Evolutionary conservation across 1,140 invertebrate genomes (phyloP), one percentile per base, ranked within the genome.

Genomic region (Hermatobates lingyangjiaoensis): DNA sequence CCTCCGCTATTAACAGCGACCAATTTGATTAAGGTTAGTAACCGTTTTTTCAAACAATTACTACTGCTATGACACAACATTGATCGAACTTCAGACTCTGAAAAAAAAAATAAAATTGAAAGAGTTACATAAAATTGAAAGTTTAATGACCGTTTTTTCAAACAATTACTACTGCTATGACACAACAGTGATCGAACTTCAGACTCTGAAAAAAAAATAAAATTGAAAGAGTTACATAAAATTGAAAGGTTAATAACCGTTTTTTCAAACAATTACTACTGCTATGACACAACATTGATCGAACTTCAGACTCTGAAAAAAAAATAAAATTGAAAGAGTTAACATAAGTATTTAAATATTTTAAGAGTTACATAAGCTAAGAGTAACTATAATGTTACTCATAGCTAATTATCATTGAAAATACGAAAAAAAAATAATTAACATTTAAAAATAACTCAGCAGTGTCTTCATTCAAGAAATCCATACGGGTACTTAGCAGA

Each of bases 291-390:
- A 53, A 25, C 45, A 53, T 47, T 1, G 45, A 26, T 23, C 51
- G 15, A 2, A 53, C 12, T 46, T 53, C 51, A 18, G 27, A 45
- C 23, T 48, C 51, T 53, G 26, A 1, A 49, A 49, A 24, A n/a
- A n/a, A n/a, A n/a, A n/a, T n/a, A n/a, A 24, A 42, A 7, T 45
- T 42, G 4, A 12, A 51, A 3, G 3, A 42, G 38, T 4, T 4
- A 18, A 28, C 27, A 34, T 38, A 18, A 49, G 10, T 34, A 24
- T 18, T 20, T 21, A 20, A 47, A 21, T 24, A 24, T 21, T 20
- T 12, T 12, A 15, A 23, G 3, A 7, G 18, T 23, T 3, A 47
- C 3, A 3, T 20, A 3, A 10, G 7, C 24, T 7, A 20, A 47
- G 25, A 18, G 15, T 23, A 12, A 25, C 14, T 3, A 23, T 24